These are phyloP conservation scores for Corythornis cristatus DNA, from an alignment of 2,113 vertebrate genomes.

Conservation along the genomic window DNA sequence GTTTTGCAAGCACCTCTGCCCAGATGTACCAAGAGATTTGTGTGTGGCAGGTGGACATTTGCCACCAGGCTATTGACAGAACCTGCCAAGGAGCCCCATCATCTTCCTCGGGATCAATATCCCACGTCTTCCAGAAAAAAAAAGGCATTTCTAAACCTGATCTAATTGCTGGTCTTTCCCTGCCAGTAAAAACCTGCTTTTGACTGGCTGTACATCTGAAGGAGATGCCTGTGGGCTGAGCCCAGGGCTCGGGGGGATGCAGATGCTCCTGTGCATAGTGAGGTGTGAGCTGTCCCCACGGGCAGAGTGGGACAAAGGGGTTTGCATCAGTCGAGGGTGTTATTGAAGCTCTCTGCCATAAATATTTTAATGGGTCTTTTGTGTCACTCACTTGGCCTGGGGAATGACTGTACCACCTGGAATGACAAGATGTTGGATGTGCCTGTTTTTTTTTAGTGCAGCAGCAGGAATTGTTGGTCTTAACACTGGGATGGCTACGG, in stretches of 20 bases:
- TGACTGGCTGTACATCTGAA: neutral
- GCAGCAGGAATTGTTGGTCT: neutral
- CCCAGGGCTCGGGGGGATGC: neutral
- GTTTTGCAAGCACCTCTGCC: neutral
- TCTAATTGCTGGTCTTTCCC: neutral
- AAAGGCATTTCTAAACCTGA: neutral
- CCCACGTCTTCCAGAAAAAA: neutral
- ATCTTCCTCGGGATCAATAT: accelerated
- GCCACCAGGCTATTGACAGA: neutral
- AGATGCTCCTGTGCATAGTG: accelerated
- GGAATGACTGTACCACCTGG: neutral
- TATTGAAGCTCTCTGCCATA: neutral
- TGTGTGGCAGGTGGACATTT: neutral
- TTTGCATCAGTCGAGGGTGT: accelerated
- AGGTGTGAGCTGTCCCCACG: accelerated
- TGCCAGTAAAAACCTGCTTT: neutral
- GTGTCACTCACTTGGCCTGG: accelerated
- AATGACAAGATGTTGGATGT: neutral
- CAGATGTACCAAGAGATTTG: accelerated
- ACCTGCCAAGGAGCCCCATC: accelerated
- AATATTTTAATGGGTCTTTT: constrained; percentile 27
- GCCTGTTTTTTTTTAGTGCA: too few species aligned
- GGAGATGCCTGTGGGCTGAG: neutral
- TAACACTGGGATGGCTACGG: neutral
- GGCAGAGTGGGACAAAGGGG: neutral